Percentiles rank a stretch among this genome's conserved stretches.
phyloP scores from a whole-genome alignment of 1,140 invertebrate species.

The Lasaia peninsularis region DNA sequence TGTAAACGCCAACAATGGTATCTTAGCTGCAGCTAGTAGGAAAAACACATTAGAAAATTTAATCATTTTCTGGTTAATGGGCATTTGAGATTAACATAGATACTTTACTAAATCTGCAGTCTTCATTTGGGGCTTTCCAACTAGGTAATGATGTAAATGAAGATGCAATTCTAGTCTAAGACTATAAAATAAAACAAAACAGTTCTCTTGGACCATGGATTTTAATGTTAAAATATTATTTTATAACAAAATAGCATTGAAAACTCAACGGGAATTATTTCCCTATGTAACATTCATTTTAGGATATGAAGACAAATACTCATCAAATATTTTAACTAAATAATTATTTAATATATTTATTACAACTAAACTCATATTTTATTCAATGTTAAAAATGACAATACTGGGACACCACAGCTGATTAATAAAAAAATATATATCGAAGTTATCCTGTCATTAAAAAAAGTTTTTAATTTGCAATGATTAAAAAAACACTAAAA shows the following conservation, averaged over 20 bases:
- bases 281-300: neutral
- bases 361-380: neutral
- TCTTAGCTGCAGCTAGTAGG: no score
- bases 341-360: neutral
- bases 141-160: no score
- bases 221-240: constrained; percentile 6
- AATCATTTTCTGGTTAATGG: no score
- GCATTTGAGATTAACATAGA: no score
- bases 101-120: no score
- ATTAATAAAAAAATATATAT: no score
- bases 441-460: no score
- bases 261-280: neutral
- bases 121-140: no score
- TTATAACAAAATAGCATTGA: neutral
- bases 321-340: neutral
- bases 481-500: neutral
- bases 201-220: neutral
- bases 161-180: no score
- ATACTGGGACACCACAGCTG: neutral
- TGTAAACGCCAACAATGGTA: no score
- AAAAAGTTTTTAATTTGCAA: no score
- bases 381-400: neutral
- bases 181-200: neutral
- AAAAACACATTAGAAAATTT: no score
- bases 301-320: neutral